phyloP scores from a whole-genome alignment of 2,888 invertebrate genomes.

The Xylota sylvarum region DNA sequence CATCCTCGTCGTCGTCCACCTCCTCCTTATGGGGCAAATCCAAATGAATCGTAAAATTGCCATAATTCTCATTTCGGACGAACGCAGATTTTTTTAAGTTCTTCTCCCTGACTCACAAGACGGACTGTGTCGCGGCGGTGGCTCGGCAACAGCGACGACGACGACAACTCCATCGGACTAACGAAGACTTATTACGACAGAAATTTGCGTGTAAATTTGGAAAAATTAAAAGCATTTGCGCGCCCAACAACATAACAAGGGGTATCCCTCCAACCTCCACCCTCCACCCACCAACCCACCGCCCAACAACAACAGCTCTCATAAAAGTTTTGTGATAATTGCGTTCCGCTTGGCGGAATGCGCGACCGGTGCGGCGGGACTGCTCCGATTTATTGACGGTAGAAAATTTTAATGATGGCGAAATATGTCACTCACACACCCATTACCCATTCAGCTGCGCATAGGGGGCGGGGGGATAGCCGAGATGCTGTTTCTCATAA shows the following conservation, averaged over 20 bases:
- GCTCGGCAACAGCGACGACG: background rate
- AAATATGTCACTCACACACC: conserved; percentile 68
- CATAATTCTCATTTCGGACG: conserved; percentile 70
- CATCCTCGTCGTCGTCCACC: too few relatives aligned
- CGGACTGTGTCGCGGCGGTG: background rate
- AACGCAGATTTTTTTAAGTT: conserved; percentile 71
- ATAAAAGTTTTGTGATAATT: conserved; percentile 77
- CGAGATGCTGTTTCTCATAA: conserved; percentile 63
- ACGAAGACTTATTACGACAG: conserved; percentile 67
- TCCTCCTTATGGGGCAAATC: conserved; percentile 14
- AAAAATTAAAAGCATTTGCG: conserved; percentile 76
- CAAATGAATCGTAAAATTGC: conserved; percentile 76
- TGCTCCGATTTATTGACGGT: conserved; percentile 72
- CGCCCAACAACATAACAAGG: conserved; percentile 3
- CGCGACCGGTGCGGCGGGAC: conserved; percentile 71
- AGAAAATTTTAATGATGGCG: conserved; percentile 74
- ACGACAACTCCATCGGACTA: conserved; percentile 38
- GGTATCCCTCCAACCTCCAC: background rate
- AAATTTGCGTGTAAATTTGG: conserved; percentile 76
- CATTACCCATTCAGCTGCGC: too few relatives aligned
- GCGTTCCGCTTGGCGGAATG: conserved; percentile 69
- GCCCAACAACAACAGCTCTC: conserved; percentile 3
- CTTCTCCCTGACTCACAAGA: background rate
- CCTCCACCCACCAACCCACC: background rate
- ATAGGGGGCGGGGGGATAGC: background rate